These are phyloP conservation scores for Mus pahari DNA, from an alignment of 2,113 vertebrate species.

Conservation along the genomic window DNA sequence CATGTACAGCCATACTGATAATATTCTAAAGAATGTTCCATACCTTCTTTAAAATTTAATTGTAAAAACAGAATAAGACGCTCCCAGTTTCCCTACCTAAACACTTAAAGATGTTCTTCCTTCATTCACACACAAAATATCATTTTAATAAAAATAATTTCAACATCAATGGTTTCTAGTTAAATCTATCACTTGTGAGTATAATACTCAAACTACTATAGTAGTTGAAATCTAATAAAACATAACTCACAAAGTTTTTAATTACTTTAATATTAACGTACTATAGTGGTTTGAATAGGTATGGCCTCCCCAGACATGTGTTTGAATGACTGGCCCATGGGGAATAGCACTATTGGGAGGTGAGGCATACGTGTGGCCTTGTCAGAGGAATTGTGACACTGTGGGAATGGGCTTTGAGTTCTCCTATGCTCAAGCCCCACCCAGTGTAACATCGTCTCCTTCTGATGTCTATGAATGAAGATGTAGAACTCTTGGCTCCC, in stretches of 20 bases:
- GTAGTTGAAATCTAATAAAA: constrained; percentile 6
- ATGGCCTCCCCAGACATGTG: no score
- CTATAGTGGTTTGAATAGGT: no score
- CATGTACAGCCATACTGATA: neutral
- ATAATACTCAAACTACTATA: constrained; percentile 26
- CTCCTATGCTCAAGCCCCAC: no score
- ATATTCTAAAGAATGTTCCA: neutral
- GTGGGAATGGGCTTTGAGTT: no score
- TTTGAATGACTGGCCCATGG: no score
- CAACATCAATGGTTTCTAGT: neutral
- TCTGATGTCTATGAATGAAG: no score
- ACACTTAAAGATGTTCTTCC: neutral
- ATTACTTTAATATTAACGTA: neutral
- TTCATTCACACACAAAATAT: constrained; percentile 2
- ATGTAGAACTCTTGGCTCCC: no score
- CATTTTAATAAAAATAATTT: neutral
- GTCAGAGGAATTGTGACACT: no score
- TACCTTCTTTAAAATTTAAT: neutral
- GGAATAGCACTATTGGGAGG: no score
- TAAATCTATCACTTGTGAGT: constrained; percentile 37
- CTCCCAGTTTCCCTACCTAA: neutral
- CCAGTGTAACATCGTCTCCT: no score
- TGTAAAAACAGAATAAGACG: constrained; percentile 15
- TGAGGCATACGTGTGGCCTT: no score
- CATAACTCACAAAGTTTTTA: constrained; percentile 28